Conservation (phyloP, 2,797 vertebrate species). For the Channa striata region DNA sequence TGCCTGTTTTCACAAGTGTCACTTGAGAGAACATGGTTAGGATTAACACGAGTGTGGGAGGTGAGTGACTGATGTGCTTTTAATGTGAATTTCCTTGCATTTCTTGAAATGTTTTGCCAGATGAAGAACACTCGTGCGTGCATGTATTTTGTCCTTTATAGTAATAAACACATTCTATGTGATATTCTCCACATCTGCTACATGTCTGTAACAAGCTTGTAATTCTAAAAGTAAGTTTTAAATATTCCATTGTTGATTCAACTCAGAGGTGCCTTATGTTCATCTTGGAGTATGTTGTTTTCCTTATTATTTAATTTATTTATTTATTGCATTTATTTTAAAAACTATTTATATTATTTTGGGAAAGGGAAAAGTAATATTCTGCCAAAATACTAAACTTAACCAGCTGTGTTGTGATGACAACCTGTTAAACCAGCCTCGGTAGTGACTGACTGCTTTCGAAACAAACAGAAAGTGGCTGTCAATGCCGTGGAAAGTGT, state of each 20-base stretch:
- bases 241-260: not conserved
- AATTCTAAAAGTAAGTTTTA: not conserved
- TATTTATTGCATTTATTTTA: too few relatives aligned
- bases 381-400: not conserved
- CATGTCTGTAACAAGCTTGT: not conserved
- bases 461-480: conserved; percentile 44
- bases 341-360: too few relatives aligned
- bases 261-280: too few relatives aligned
- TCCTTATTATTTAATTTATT: too few relatives aligned
- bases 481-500: conserved; percentile 62
- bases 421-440: conserved; percentile 29
- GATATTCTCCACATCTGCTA: too few relatives aligned
- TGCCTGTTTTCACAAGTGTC: conserved; percentile 31
- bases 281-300: not conserved
- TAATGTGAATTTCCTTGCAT: not conserved
- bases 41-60: conserved; percentile 60
- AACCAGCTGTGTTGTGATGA: not conserved
- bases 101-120: not conserved
- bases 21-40: conserved; percentile 5
- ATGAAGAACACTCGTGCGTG: not conserved
- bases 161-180: not conserved
- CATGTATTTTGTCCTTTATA: not conserved
- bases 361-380: too few relatives aligned
- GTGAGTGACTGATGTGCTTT: conserved; percentile 4
- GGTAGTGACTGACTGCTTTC: conserved; percentile 13